Evolutionary conservation across 2,797 vertebrate species (phyloP), one percentile per base, ranked within the genome.

Genomic region (Chiloscyllium punctatum): DNA sequence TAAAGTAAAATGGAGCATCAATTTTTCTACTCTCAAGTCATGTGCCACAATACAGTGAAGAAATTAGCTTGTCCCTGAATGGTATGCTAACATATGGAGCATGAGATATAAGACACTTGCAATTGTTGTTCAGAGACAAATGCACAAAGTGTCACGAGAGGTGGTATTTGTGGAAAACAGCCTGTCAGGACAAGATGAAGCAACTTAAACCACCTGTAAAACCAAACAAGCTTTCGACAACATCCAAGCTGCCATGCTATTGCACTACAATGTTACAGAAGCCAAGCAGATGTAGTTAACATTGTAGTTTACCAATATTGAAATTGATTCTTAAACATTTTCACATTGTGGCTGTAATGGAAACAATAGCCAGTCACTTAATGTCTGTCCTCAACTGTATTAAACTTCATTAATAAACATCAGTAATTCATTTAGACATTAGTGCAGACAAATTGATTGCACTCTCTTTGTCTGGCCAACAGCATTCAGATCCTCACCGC

Each of bases 391-490:
- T 15, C 27, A 77, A 53, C 94, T 51, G 71, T 95, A 53, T 77
- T 74, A 95, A 94, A 72, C 69, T 72, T 95, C 27, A 95, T 77
- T 95, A 74, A 77, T 74, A 30, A 95, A 68, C 48, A 18, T 74
- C 94, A 95, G 69, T 30, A 72, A 77, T 72, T 74, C 27, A 95
- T 74, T 77, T 53, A 30, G 69, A n/a, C 48, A n/a, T n/a, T 4
- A 74, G 42, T 71, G 94, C 48, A 95, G 94, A 77, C 71, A 95
- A 74, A 77, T 95, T 51, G 69, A 74, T 95, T 77, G 69, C 94
- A 95, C 42, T 53, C 53, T 72, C 92, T 74, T 71, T n/a, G 71
- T 95, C 94, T 51, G 42, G 42, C 71, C 71, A 53, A 30, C 48
- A 53, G 94, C 27, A 57, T 74, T 95, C 48, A 74, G 71, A 77